phyloP scores from a whole-genome alignment of 1,140 invertebrate species.

The Phortica variegata region DNA sequence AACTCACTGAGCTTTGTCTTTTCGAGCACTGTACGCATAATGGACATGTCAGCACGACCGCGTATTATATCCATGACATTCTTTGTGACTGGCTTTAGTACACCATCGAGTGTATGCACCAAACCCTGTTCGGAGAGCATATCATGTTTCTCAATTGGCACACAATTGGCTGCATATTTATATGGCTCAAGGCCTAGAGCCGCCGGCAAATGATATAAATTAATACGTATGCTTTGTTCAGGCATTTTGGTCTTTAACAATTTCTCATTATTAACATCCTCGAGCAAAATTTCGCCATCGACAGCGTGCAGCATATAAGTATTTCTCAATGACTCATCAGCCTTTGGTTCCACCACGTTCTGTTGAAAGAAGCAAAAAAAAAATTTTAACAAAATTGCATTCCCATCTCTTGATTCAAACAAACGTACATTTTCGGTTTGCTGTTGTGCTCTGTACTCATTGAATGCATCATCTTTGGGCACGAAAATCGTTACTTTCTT shows the following conservation, averaged over 20 bases:
- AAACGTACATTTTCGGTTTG: slow-evolving; percentile 45
- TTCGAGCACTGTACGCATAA: slow-evolving; percentile 51
- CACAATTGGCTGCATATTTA: slow-evolving; percentile 61
- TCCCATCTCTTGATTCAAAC: background rate
- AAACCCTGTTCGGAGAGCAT: slow-evolving; percentile 67
- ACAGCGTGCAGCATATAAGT: slow-evolving; percentile 58
- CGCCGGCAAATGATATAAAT: slow-evolving; percentile 61
- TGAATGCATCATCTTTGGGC: slow-evolving; percentile 61
- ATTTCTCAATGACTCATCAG: slow-evolving; percentile 26
- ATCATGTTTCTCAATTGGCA: slow-evolving; percentile 58
- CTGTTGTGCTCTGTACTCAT: slow-evolving; percentile 51
- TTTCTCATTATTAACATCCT: slow-evolving; percentile 58
- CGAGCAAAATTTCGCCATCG: slow-evolving; percentile 57
- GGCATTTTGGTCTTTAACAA: slow-evolving; percentile 57
- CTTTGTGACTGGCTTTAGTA: slow-evolving; percentile 62
- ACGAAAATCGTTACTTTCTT: slow-evolving; percentile 61
- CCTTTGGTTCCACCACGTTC: slow-evolving; percentile 42
- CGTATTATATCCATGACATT: slow-evolving; percentile 58
- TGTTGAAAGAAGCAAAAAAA: slow-evolving; percentile 8
- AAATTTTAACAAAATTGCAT: slow-evolving; percentile 1
- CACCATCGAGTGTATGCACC: slow-evolving; percentile 66
- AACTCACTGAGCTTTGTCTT: slow-evolving; percentile 49
- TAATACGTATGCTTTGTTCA: slow-evolving; percentile 63
- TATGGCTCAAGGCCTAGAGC: slow-evolving; percentile 45
- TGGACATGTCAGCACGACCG: slow-evolving; percentile 52